Percentiles rank a stretch among this genome's conserved stretches.
Evolutionary conservation across 2,888 invertebrate genomes (phyloP).

Genomic region (Drosophila hamatofila): DNA sequence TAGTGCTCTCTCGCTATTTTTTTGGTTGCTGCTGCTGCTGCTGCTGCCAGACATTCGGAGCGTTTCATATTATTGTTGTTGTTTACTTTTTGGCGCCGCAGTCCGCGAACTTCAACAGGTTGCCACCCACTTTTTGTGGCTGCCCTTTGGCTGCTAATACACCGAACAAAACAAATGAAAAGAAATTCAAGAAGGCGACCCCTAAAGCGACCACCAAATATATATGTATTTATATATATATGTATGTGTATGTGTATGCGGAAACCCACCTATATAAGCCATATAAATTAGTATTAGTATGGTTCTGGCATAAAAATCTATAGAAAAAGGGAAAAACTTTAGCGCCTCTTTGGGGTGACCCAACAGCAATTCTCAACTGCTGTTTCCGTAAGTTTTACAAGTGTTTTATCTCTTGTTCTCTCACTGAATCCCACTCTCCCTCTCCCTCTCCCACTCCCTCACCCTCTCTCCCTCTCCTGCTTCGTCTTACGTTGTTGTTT

Average conservation of each 20-base stretch:
- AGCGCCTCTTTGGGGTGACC: conserved; percentile 34
- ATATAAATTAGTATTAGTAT: conserved; percentile 27
- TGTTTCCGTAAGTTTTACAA: conserved; percentile 74
- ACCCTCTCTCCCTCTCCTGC: no score
- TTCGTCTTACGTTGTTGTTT: neutral
- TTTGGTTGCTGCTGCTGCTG: neutral
- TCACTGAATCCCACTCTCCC: neutral
- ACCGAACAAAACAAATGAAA: conserved; percentile 64
- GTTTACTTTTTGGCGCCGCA: conserved; percentile 66
- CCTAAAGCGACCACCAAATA: conserved; percentile 26
- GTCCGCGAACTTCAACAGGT: conserved; percentile 77
- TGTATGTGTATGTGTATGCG: conserved; percentile 1
- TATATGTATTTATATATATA: no score
- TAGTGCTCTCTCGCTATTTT: conserved; percentile 6
- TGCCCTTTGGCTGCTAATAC: conserved; percentile 32
- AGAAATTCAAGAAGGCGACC: conserved; percentile 46
- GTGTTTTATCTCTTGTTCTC: conserved; percentile 52
- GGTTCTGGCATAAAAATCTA: conserved; percentile 28
- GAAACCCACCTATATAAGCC: conserved; percentile 18
- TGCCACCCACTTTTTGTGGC: conserved; percentile 61
- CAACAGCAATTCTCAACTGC: conserved; percentile 45
- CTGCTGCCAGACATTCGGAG: conserved; percentile 45
- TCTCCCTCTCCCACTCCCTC: neutral
- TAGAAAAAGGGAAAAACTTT: conserved; percentile 29
- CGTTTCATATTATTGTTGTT: conserved; percentile 52